Evolutionary conservation across 30 jellyfish, hydroid and myxozoan genomes (phyloP).

Genomic region (Calvadosia cruxmelitensis): DNA sequence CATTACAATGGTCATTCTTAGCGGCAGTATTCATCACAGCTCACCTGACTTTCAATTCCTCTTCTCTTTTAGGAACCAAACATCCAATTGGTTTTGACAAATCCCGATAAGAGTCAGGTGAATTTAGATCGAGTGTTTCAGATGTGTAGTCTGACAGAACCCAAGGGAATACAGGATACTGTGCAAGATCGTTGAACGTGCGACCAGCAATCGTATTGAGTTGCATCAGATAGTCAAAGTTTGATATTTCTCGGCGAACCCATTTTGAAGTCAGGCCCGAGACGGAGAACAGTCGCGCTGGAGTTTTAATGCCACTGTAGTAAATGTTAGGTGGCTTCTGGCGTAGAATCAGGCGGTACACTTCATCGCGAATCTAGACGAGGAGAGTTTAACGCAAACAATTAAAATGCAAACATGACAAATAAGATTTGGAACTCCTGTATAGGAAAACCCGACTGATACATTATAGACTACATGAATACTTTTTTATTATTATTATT

Average conservation of each 20-base stretch:
- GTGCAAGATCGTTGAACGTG: slow-evolving; percentile 88
- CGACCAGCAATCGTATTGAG: slow-evolving; percentile 93
- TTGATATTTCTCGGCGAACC: slow-evolving; percentile 81
- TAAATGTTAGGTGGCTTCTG: slow-evolving; percentile 48
- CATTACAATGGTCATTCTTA: too few species aligned
- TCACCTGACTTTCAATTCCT: slow-evolving; percentile 59
- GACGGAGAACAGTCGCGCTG: slow-evolving; percentile 56
- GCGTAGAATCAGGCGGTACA: neutral
- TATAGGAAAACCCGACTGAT: too few species aligned
- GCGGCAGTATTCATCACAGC: too few species aligned
- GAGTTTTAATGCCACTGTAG: slow-evolving; percentile 85
- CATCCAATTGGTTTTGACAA: slow-evolving; percentile 85
- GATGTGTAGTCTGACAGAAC: slow-evolving; percentile 64
- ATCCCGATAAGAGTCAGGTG: slow-evolving; percentile 61
- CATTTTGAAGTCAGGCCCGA: slow-evolving; percentile 70
- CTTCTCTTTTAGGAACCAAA: slow-evolving; percentile 29
- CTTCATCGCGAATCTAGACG: neutral
- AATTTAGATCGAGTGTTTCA: slow-evolving; percentile 40
- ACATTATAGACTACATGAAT: too few species aligned
- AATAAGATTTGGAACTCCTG: too few species aligned
- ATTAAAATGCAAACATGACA: too few species aligned
- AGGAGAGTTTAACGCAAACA: too few species aligned
- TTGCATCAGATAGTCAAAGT: slow-evolving; percentile 82
- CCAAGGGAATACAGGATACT: slow-evolving; percentile 98
- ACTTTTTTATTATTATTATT: too few species aligned